Conservation (phyloP, 2,797 vertebrate genomes). For the Sciaenops ocellatus region DNA sequence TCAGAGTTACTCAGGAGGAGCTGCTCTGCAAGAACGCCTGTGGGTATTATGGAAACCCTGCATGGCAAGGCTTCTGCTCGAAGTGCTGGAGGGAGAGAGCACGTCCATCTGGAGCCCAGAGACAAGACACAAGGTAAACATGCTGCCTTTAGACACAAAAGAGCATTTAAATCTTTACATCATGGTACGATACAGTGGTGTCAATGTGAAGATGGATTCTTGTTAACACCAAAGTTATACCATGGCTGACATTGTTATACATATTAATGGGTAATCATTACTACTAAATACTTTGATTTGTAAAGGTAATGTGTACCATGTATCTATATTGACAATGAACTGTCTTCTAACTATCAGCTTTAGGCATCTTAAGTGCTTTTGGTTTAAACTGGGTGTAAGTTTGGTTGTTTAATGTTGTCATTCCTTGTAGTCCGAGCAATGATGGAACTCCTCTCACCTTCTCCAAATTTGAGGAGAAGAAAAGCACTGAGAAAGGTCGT, state of each 20-base stretch:
- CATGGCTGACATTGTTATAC: not conserved
- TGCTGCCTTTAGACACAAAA: not conserved
- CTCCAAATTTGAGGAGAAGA: conserved; percentile 86
- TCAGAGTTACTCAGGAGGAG: conserved; percentile 83
- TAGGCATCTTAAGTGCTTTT: not conserved
- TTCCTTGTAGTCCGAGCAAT: conserved; percentile 56
- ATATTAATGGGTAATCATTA: not conserved
- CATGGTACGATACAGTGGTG: not conserved
- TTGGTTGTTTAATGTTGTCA: conserved; percentile 14
- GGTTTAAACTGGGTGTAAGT: not conserved
- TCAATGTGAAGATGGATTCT: not conserved
- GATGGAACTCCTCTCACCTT: conserved; percentile 78
- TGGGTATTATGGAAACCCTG: conserved; percentile 89
- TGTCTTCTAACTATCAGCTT: not conserved
- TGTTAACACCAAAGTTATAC: not conserved
- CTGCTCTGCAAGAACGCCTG: conserved; percentile 88
- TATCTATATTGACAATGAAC: not conserved
- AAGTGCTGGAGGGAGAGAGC: conserved; percentile 87
- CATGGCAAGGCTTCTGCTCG: conserved; percentile 89
- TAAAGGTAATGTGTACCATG: no score
- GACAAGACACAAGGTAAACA: conserved; percentile 73
- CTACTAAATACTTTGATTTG: no score
- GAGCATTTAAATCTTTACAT: not conserved
- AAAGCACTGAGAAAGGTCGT: conserved; percentile 79
- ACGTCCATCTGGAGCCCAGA: conserved; percentile 63